A percentile compares a stretch with the other conserved stretches of the same genome.
phyloP scores from a whole-genome alignment of 2,797 vertebrate species.

The Acropternis orthonyx region DNA sequence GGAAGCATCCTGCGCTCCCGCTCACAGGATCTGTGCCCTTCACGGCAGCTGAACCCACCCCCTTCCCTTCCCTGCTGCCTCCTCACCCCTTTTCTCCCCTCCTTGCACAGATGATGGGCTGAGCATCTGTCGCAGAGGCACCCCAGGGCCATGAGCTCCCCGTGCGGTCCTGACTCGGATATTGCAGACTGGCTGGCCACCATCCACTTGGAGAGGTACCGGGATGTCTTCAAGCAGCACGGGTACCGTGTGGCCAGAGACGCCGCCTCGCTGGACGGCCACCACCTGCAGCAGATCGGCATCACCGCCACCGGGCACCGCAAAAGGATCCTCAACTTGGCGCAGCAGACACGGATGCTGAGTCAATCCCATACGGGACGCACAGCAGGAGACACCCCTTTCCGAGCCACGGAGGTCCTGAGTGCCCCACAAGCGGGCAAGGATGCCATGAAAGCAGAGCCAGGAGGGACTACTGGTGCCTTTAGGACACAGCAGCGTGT shows the following conservation, averaged over 20 bases:
- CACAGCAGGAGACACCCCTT: not conserved
- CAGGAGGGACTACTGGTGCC: not conserved
- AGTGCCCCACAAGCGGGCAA: not conserved
- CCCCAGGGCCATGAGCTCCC: slow-evolving; percentile 82
- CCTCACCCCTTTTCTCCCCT: not conserved
- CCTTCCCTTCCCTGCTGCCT: not conserved
- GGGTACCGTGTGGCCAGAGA: slow-evolving; percentile 84
- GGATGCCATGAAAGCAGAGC: not conserved
- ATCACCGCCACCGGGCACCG: slow-evolving; percentile 92
- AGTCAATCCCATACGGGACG: not conserved
- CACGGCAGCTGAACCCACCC: not conserved
- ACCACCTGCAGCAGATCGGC: slow-evolving; percentile 85
- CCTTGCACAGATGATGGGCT: slow-evolving; percentile 72
- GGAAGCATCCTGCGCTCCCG: accelerated
- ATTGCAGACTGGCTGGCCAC: slow-evolving; percentile 86
- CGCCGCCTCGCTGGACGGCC: slow-evolving; percentile 79
- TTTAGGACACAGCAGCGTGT: not conserved
- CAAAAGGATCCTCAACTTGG: slow-evolving; percentile 90
- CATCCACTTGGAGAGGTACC: slow-evolving; percentile 92
- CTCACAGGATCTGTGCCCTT: not conserved
- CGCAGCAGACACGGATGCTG: slow-evolving; percentile 32
- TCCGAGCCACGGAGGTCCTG: not conserved
- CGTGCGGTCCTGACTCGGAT: slow-evolving; percentile 75
- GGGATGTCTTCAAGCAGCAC: slow-evolving; percentile 81
- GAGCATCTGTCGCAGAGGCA: slow-evolving; percentile 49